These are phyloP conservation scores for Hydrotaea diabolus DNA, from an alignment of 2,888 invertebrate species.

Conservation along the genomic window DNA sequence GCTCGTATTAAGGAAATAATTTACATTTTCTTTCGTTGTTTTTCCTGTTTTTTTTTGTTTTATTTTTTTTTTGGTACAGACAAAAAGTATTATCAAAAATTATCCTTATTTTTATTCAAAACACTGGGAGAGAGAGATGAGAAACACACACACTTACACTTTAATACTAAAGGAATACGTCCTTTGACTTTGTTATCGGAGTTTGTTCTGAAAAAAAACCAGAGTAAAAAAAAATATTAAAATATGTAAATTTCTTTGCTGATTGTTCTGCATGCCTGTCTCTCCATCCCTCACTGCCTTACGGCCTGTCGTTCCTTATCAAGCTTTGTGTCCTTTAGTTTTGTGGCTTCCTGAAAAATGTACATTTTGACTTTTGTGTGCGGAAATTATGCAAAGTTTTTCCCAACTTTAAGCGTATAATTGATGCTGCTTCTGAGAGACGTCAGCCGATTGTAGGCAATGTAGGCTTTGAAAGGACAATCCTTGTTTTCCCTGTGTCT, in stretches of 20 bases:
- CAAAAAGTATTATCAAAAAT: constrained; percentile 15
- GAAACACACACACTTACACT: not conserved
- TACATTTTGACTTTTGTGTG: not conserved
- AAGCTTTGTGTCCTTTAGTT: not conserved
- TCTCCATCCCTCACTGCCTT: not conserved
- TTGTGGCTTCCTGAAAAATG: not conserved
- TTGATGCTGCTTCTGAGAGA: not conserved
- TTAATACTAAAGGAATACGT: not conserved
- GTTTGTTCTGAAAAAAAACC: not conserved
- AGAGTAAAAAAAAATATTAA: not conserved
- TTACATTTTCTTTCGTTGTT: constrained; percentile 36
- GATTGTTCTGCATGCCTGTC: constrained; percentile 13
- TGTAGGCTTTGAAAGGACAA: too few species aligned
- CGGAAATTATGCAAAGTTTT: constrained; percentile 16
- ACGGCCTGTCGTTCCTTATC: not conserved
- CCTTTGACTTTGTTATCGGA: constrained; percentile 20
- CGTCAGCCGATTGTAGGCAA: not conserved
- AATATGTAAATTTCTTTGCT: constrained; percentile 27
- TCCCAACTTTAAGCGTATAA: constrained; percentile 9
- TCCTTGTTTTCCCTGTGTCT: too few species aligned
- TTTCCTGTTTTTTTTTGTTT: too few species aligned
- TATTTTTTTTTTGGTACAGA: not conserved
- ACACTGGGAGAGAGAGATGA: not conserved
- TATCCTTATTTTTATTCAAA: constrained; percentile 1
- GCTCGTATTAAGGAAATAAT: constrained; percentile 35